Evolutionary conservation across 2,797 vertebrate genomes (phyloP), one percentile per base, ranked within the genome.

Genomic region (Periophthalmus magnuspinnatus): DNA sequence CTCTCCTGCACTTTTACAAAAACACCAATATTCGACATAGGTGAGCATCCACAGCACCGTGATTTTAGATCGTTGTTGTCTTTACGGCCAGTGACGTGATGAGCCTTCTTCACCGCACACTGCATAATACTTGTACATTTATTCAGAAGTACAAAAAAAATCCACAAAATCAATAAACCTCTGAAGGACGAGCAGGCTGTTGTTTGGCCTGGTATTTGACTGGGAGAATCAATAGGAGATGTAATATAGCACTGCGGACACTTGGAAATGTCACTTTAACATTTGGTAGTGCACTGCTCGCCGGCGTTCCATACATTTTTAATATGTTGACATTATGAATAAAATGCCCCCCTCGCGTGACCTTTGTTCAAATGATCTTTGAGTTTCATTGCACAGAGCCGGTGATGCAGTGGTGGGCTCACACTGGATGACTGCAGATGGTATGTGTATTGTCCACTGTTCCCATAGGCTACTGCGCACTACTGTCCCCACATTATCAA

Each of bases 271-370:
- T 84, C 70, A 87, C 76, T 55, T 80, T 70, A 80, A 67, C 69
- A 88, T 88, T 78, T 84, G 78, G 67, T 81, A 77, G 60, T 62
- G 36, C 48, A 55, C 65, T 47, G 38, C 28, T 76, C 41, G 52
- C 68, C 74, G 71, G 62, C 70, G 65, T 64, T 68, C 71, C 78
- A 86, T 85, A 63, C 70, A 86, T 84, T 86, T 85, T 86, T 86
- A 76, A 86, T 85, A 71, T 73, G 74, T 55, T 84, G 83, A 83
- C 79, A 81, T 83, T 83, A 75, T 74, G 5, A 80, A 71, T 68
- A 69, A 69, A 65, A 70, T 65, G 62, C 54, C 36, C 56, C 17
- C 54, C 8, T 66, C 58, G 21, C 48, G 19, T 74, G 67, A 77
- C 68, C 77, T 83, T 79, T 79, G 56, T 41, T 70, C 71, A 65